Evolutionary conservation across 2,888 invertebrate species (phyloP).

Genomic region (Neoaliturus tenellus): DNA sequence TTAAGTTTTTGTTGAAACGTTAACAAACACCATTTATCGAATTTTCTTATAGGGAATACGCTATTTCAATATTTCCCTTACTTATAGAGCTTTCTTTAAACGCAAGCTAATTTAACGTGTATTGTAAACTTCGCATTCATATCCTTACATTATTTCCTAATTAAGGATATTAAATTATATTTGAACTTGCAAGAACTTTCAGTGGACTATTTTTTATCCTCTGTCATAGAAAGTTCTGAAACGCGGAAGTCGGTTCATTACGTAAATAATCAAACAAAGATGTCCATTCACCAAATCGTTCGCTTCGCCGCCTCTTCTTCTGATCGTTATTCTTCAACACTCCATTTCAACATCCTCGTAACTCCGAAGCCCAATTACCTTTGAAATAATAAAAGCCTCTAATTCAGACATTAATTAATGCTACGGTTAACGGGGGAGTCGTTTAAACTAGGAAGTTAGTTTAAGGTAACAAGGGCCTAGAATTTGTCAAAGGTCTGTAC

Average conservation of each 20-base stretch:
- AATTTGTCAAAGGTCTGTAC: background rate
- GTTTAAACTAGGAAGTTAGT: background rate
- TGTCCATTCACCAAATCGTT: background rate
- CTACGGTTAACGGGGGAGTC: background rate
- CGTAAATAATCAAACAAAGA: background rate
- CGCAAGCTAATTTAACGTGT: too few species aligned
- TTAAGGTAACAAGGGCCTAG: background rate
- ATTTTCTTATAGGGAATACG: too few species aligned
- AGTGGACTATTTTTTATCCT: too few species aligned
- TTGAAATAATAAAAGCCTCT: background rate
- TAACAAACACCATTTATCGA: too few species aligned
- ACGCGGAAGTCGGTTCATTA: background rate
- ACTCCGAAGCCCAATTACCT: background rate
- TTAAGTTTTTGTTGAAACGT: too few species aligned
- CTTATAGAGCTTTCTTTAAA: too few species aligned
- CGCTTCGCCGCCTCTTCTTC: background rate
- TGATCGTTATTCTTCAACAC: background rate
- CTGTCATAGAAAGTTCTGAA: background rate
- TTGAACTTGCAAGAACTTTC: too few species aligned
- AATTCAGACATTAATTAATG: background rate
- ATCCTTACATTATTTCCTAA: too few species aligned
- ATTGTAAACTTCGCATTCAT: too few species aligned
- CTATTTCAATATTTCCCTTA: too few species aligned
- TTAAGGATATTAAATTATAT: too few species aligned
- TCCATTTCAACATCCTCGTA: background rate